Base-by-base conservation (phyloP, 2,113 vertebrate species). In the Antechinus flavipes region DNA sequence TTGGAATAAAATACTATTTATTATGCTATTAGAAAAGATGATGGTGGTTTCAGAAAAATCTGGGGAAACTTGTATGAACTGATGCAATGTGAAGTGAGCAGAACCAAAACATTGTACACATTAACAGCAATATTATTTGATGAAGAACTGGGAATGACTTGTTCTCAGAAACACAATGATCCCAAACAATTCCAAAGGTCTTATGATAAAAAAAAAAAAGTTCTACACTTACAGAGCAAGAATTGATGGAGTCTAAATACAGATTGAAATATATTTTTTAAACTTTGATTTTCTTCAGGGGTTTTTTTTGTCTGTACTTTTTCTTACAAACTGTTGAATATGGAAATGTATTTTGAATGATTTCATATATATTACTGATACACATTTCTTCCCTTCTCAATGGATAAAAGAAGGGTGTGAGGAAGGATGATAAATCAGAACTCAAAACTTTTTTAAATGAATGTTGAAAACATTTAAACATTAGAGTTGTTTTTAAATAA, bases 401-500 rank as follows among this genome's bases (percentile, higher is more conserved):
- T 42, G 16, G n/a, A 2, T 84, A 1, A 42, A 19, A 19, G 5
- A n/a, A 6, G 1, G 35, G 35, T 22, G 6, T 19, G n/a, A 84
- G 35, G n/a, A n/a, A 68, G n/a, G n/a, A 1, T 84, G 35, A 42
- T 19, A 84, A 42, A 23, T 84, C 68, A 84, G 35, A 42, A 23
- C 19, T 84, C 5, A 84, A 58, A 26, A 24, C 14, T 16, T 35
- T 76, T 76, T 76, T n/a, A 19, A 19, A 76, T 76, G 19, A 42
- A 42, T 84, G n/a, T 42, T 84, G 42, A 42, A 42, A 22, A 84
- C 11, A 42, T 42, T 42, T 42, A 84, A 84, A 84, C n/a, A 76
- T n/a, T 76, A 84, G 42, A 84, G 23, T 84, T 50, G 3, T 9
- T 90, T 89, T 42, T 95, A 93, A 93, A 90, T 49, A 54, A 90